Evolutionary conservation across 1,140 invertebrate species (phyloP), one percentile per base, ranked within the genome.

Genomic region (Oryctes rhinoceros): DNA sequence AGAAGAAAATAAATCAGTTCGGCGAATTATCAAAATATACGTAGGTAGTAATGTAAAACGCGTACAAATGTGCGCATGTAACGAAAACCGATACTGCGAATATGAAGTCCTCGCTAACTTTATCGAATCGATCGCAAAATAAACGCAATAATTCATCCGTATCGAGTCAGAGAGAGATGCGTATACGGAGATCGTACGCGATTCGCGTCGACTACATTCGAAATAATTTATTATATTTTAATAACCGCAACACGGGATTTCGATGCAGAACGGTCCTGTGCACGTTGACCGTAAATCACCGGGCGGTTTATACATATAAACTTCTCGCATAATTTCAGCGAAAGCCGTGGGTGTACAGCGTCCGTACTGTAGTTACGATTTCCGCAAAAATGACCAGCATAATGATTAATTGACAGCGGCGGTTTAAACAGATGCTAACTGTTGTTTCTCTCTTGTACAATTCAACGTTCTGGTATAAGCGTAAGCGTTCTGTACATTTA

Each of bases 171-270:
- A 44, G 39, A 44, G 39, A 44, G 39, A 44, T 44, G 9, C 5
- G 0, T 5, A 44, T 0, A 44, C 5, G 3, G 39, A 44, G 39
- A 10, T 15, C 11, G 35, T 37, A 15, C 65, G 65, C 11, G 65
- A 71, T 15, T 6, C 65, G 65, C 11, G 15, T n/a, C 65, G 20
- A 71, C 24, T 71, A 71, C 24, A 71, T 71, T 71, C 65, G 18
- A 24, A 30, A 71, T 37, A 71, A 71, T 71, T 71, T 71, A 71
- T 71, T 71, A 71, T 71, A 71, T 71, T 71, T 71, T 71, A 71
- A 71, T 71, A 71, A 71, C 65, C 65, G 65, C 65, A 71, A 71
- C 65, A 71, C 65, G 9, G 65, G 24, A 13, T 71, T 71, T 37
- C 65, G 24, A 71, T 71, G 24, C 65, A 24, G 37, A 71, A 24